Evolutionary conservation across 2,113 vertebrate species (phyloP).

Genomic region (Nannobrachium achirus): DNA sequence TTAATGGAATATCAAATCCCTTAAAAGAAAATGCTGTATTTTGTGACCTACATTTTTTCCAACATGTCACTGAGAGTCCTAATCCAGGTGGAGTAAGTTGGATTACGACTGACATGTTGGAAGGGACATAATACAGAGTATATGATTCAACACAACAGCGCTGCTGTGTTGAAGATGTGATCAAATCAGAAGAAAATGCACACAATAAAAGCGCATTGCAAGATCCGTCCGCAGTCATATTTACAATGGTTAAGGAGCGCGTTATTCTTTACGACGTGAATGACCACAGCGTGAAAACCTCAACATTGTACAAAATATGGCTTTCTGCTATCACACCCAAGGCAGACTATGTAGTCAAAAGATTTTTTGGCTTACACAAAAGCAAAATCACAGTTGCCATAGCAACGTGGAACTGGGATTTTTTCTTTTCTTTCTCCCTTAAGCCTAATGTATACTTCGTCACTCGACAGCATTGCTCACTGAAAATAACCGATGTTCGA

Average conservation of each 20-base stretch:
- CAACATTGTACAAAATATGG: conserved; percentile 51
- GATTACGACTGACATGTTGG: conserved; percentile 45
- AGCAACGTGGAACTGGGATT: conserved; percentile 61
- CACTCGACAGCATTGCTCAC: too few relatives aligned
- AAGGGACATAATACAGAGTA: conserved; percentile 10
- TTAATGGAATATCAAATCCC: too few relatives aligned
- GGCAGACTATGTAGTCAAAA: conserved; percentile 26
- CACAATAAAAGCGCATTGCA: conserved; percentile 25
- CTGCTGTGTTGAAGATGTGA: conserved; percentile 29
- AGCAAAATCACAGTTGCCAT: conserved; percentile 56
- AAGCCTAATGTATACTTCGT: too few relatives aligned
- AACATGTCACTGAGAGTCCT: conserved; percentile 12
- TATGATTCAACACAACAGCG: conserved; percentile 25
- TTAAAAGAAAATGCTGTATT: too few relatives aligned
- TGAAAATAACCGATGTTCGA: too few relatives aligned
- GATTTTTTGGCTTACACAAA: conserved; percentile 16
- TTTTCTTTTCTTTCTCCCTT: conserved; percentile 14
- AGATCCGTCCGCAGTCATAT: conserved; percentile 36
- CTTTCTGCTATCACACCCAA: conserved; percentile 38
- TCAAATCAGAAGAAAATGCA: background rate
- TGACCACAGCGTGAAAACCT: conserved; percentile 27
- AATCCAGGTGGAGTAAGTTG: conserved; percentile 7
- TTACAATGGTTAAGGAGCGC: conserved; percentile 34
- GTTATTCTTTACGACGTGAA: conserved; percentile 16
- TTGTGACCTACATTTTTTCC: background rate